Base-by-base conservation (phyloP, 2,113 vertebrate genomes). In the Prionailurus viverrinus region DNA sequence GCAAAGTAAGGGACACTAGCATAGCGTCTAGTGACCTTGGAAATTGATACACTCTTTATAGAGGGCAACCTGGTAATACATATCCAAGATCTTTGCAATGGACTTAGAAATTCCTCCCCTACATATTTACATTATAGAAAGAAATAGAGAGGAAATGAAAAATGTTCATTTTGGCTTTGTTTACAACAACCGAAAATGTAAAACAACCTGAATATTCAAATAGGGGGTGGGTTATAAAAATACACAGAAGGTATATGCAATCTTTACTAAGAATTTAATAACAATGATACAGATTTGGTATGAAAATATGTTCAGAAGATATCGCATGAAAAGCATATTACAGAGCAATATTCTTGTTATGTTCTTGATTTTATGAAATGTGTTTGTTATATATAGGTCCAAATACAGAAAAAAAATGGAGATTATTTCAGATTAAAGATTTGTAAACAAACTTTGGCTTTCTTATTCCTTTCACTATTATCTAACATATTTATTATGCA, bases 131-230 rank as follows among this genome's bases (percentile, higher is more conserved):
- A 63, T 61, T 36, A 31, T 76, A 7, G 53, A 93, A 31, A 76
- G 29, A 65, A 45, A 51, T 41, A 39, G 4, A 25, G 41, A 91
- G 74, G 48, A 79, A 80, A 65, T 19, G 19, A 45, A 88, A 97
- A 29, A 29, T 51, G 23, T 73, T 94, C 11, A 84, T 68, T 81
- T 89, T 91, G 58, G 58, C 31, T 89, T 91, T 88, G 7, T 53
- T 80, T 0, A 12, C 51, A 61, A 41, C 19, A 63, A 23, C 5
- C 65, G 27, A 97, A 93, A 83, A 68, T 95, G 48, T 27, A 53
- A 97, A 86, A 87, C 12, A 89, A 81, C 9, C 12, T 80, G n/a
- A 25, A 92, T 63, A 61, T 66, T 81, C 63, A 94, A 81, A 78
- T 3, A 78, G 3, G 12, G 4, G 1, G 45, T 45, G 9, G 8